Evolutionary conservation across 2,113 vertebrate species (phyloP).

Genomic region (Bubalus kerabau): DNA sequence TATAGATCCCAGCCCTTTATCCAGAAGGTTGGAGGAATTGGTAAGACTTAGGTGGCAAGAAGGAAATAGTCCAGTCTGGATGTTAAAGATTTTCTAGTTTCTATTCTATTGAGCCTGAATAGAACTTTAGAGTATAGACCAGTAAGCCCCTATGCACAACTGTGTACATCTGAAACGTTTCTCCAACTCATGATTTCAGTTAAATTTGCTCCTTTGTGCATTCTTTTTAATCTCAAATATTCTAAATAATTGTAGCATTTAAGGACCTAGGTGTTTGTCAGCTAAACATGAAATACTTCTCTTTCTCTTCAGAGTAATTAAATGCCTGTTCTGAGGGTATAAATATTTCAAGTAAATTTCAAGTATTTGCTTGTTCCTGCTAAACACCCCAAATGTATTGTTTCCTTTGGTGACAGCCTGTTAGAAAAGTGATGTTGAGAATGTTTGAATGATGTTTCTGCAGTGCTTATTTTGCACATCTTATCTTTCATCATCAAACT

Average conservation of each 20-base stretch:
- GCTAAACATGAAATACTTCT: not conserved
- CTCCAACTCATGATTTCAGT: not conserved
- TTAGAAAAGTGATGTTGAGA: not conserved
- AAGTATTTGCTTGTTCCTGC: not conserved
- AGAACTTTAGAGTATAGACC: not conserved
- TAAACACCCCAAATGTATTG: not conserved
- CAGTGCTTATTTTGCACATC: not conserved
- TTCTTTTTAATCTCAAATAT: not conserved
- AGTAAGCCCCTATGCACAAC: not conserved
- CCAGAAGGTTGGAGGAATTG: not conserved
- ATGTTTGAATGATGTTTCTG: not conserved
- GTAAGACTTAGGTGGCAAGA: not conserved
- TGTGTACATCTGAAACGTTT: not conserved
- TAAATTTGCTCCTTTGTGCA: constrained; percentile 1
- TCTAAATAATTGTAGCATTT: not conserved
- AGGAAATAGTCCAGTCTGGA: not conserved
- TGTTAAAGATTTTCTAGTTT: not conserved
- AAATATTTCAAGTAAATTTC: constrained; percentile 19
- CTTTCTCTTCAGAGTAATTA: accelerated
- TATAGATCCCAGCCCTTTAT: not conserved
- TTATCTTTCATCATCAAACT: not conserved
- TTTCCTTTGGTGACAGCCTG: constrained; percentile 18
- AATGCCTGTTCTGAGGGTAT: not conserved
- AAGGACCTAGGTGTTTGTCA: not conserved
- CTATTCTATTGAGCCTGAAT: not conserved